Evolutionary conservation across 2,888 invertebrate species (phyloP).

Genomic region (Ptychoptera albimana): DNA sequence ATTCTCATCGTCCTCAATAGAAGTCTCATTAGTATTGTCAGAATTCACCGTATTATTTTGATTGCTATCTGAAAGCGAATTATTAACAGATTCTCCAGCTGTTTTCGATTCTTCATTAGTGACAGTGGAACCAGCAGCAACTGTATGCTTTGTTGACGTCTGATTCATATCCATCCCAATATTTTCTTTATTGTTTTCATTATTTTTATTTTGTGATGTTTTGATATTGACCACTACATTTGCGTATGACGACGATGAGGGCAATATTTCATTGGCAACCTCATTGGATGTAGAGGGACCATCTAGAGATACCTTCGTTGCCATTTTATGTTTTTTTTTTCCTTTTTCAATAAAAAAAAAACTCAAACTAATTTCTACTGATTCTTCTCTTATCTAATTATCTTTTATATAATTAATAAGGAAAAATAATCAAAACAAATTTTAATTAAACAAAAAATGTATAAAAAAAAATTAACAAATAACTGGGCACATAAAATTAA

Average conservation of each 20-base stretch:
- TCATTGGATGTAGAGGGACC: neutral
- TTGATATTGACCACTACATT: slow-evolving; percentile 50
- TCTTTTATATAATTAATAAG: too few species aligned
- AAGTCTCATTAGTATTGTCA: slow-evolving; percentile 24
- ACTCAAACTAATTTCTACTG: neutral
- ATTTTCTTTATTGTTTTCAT: slow-evolving; percentile 7
- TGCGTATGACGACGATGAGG: slow-evolving; percentile 51
- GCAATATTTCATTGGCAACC: slow-evolving; percentile 25
- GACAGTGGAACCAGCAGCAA: neutral
- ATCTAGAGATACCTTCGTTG: neutral
- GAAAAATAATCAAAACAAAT: too few species aligned
- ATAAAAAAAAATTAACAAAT: too few species aligned
- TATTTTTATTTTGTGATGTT: slow-evolving; percentile 6
- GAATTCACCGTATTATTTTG: slow-evolving; percentile 9
- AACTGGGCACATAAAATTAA: too few species aligned
- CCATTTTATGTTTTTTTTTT: slow-evolving; percentile 1
- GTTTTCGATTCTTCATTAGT: neutral
- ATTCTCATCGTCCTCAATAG: slow-evolving; percentile 27
- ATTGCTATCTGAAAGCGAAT: neutral
- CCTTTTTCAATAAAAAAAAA: neutral
- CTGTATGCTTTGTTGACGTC: too few species aligned
- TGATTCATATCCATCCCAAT: slow-evolving; percentile 1
- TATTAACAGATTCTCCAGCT: neutral
- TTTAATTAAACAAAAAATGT: too few species aligned
- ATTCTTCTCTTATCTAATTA: too few species aligned